Conservation (phyloP, 2,113 vertebrate species). For the Seriola rivoliana region DNA sequence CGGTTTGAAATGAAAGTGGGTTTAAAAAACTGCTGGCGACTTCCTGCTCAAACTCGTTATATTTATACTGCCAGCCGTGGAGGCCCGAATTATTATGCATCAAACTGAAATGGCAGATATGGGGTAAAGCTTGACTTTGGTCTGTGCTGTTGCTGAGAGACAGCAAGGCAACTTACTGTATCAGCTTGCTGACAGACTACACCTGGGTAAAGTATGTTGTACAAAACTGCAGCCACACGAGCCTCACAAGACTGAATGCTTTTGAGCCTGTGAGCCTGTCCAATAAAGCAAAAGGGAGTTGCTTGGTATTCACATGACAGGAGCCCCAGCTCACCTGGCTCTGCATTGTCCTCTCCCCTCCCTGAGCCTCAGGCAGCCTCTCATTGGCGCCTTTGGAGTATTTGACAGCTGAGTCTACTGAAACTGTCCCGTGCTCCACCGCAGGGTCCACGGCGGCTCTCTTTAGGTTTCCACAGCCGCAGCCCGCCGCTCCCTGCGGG, state of each 20-base stretch:
- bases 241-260: background rate
- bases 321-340: conserved; percentile 60
- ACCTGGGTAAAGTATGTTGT: too few relatives aligned
- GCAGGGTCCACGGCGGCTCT: conserved; percentile 56
- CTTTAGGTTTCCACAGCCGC: conserved; percentile 81
- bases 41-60: background rate
- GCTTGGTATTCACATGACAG: background rate
- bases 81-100: background rate
- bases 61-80: background rate
- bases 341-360: background rate
- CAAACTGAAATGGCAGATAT: background rate
- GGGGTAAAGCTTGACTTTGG: background rate
- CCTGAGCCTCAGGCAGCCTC: background rate
- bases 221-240: too few relatives aligned
- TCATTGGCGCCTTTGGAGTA: conserved; percentile 74
- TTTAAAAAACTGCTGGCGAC: background rate
- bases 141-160: background rate
- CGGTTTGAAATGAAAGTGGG: background rate
- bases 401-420: conserved; percentile 62
- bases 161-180: background rate
- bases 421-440: background rate
- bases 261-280: background rate
- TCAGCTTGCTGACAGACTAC: background rate
- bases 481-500: conserved; percentile 50
- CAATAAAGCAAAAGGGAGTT: too few relatives aligned